Evolutionary conservation across 2,797 vertebrate genomes (phyloP), one percentile per base, ranked within the genome.

Genomic region (Argya squamiceps): DNA sequence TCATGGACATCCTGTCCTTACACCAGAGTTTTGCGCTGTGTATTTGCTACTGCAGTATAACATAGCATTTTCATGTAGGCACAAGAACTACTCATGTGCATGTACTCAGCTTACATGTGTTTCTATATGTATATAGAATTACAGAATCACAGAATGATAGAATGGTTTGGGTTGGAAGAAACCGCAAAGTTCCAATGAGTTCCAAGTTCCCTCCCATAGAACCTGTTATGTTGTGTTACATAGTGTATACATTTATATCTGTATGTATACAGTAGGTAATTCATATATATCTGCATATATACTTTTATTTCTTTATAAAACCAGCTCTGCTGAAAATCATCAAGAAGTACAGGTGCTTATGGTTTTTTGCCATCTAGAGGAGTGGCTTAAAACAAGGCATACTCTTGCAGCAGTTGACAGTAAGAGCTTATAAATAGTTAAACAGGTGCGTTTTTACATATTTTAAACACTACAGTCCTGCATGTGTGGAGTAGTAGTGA

Each of bases 151-250:
- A 36, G 77, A 82, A 30, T 43, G 15, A 43, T 56, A 37, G 43
- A 50, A 41, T 46, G 15, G 22, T 47, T 60, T 60, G 34, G 13
- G 9, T 47, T 59, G 34, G 19, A 78, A 60, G 46, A 26, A 30
- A 24, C 13, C 9, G 21, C 47, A 3, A 36, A 60, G 27, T 41
- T 59, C 9, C 52, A 77, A 26, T 0, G 1, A 71, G 17, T 39
- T 84, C 26, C 23, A 23, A 29, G 19, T 82, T 27, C 23, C 19
- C 20, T 65, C 13, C 30, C 46, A 9, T 53, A 19, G 39, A 27
- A 53, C 0, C 0, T 41, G 9, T 34, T 39, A 15, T 6, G 11
- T 24, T 26, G 12, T 46, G 13, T 59, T 71, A 47, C 6, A 9
- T 6, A 22, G 12, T 36, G 18, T 53, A 24, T 53, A 32, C 9